Conservation (phyloP, 2,113 vertebrate genomes). For the Notarius lentiginosus region DNA sequence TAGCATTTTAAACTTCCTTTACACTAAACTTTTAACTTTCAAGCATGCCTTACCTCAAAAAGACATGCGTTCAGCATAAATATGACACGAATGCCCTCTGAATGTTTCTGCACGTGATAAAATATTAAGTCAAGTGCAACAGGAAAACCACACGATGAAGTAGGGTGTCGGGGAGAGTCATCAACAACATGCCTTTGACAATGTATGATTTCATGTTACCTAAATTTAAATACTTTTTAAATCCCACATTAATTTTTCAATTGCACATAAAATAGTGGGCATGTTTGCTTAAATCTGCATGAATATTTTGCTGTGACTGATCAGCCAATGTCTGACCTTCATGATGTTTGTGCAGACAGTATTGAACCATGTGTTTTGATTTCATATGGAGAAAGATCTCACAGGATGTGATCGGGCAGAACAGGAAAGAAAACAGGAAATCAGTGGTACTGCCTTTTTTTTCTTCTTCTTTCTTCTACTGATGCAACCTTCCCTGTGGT, state of each 20-base stretch:
- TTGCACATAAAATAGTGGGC: background rate
- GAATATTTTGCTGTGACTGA: background rate
- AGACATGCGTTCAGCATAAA: background rate
- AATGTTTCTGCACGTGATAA: background rate
- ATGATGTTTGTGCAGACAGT: background rate
- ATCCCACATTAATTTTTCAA: no score
- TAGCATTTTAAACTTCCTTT: background rate
- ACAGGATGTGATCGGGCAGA: constrained; percentile 53
- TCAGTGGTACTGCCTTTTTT: constrained; percentile 38
- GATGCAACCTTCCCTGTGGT: constrained; percentile 45
- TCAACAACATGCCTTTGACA: background rate
- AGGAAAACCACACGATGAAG: constrained; percentile 46
- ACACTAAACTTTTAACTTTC: background rate
- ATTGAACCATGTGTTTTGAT: constrained; percentile 30
- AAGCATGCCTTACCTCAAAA: background rate
- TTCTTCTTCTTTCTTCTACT: background rate
- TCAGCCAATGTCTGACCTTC: background rate
- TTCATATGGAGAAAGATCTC: constrained; percentile 34
- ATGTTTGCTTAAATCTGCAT: background rate
- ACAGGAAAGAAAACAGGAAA: constrained; percentile 65
- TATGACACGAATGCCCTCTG: background rate
- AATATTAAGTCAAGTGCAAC: constrained; percentile 21
- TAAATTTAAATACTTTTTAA: background rate
- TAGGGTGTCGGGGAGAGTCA: constrained; percentile 21
- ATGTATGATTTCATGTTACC: background rate